Percentiles rank a stretch among this genome's conserved stretches.
Conservation (phyloP, 1,140 invertebrate genomes). For the Drosophila melanica region DNA sequence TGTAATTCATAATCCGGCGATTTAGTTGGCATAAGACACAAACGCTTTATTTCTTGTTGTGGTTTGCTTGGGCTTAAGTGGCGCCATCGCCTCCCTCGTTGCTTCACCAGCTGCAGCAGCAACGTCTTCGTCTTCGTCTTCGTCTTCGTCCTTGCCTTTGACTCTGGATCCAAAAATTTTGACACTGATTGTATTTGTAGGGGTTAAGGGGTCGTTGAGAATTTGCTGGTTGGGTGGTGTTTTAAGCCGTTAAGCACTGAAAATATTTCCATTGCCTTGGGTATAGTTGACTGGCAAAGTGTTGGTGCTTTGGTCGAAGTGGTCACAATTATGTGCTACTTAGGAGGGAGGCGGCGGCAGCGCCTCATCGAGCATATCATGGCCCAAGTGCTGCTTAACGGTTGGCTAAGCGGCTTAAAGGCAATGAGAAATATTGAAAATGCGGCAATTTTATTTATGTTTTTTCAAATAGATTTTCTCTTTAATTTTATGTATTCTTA, state of each 20-base stretch:
- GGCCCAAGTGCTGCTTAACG: constrained; percentile 5
- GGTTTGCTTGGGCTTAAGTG: constrained; percentile 66
- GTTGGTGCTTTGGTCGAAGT: constrained; percentile 31
- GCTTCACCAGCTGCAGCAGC: constrained; percentile 15
- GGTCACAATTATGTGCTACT: constrained; percentile 52
- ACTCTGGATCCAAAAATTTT: constrained; percentile 62
- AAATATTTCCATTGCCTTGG: constrained; percentile 61
- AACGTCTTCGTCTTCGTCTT: constrained; percentile 19
- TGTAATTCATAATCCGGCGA: constrained; percentile 80
- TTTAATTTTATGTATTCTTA: constrained; percentile 46
- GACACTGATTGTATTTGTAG: constrained; percentile 77
- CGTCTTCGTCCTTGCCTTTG: constrained; percentile 31
- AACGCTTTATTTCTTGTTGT: constrained; percentile 72
- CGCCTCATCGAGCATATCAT: constrained; percentile 3
- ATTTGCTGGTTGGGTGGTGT: background rate
- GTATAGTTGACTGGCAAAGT: constrained; percentile 32
- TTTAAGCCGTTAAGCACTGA: constrained; percentile 70
- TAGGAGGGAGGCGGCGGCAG: background rate
- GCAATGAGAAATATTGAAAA: constrained; percentile 21
- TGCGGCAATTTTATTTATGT: constrained; percentile 29
- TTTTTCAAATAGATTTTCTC: constrained; percentile 40
- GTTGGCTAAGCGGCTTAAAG: constrained; percentile 28
- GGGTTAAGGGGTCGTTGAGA: background rate
- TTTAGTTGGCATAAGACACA: constrained; percentile 76
- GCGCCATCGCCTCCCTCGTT: constrained; percentile 13